A percentile compares a stretch with the other conserved stretches of the same genome.
These are phyloP conservation scores for Dolichallabes microphthalmus DNA, from an alignment of 2,113 vertebrate genomes.

Conservation along the genomic window DNA sequence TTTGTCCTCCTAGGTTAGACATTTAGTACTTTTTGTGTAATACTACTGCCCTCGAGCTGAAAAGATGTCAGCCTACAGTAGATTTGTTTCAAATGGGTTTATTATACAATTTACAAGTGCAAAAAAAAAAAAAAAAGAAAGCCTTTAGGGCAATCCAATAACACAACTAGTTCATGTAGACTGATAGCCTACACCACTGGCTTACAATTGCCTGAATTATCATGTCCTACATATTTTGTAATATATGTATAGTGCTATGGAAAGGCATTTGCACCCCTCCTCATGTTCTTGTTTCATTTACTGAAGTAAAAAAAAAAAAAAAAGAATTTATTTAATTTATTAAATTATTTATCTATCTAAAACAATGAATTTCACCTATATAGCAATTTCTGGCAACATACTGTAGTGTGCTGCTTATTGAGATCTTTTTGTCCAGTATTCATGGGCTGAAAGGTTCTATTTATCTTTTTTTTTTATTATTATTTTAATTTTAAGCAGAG, in stretches of 20 bases:
- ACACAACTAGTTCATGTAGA: background rate
- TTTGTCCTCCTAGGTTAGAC: background rate
- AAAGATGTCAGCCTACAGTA: background rate
- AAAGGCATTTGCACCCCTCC: too few relatives aligned
- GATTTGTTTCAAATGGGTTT: background rate
- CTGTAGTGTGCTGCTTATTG: background rate
- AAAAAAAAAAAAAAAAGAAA: too few relatives aligned
- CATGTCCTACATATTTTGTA: background rate
- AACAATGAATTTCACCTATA: too few relatives aligned
- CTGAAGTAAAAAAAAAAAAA: too few relatives aligned
- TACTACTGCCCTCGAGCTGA: background rate
- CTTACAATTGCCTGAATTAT: background rate
- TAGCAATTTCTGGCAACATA: too few relatives aligned
- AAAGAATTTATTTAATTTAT: too few relatives aligned
- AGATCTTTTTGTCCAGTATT: background rate
- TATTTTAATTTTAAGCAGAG: background rate
- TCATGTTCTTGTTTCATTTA: too few relatives aligned
- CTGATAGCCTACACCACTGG: background rate
- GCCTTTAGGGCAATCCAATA: background rate
- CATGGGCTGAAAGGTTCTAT: background rate
- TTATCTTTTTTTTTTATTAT: too few relatives aligned
- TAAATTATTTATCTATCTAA: too few relatives aligned
- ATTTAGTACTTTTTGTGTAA: background rate
- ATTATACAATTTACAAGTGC: background rate
- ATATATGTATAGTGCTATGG: background rate